Base-by-base conservation (phyloP, 2,888 invertebrate species). In the Hyalella azteca region DNA sequence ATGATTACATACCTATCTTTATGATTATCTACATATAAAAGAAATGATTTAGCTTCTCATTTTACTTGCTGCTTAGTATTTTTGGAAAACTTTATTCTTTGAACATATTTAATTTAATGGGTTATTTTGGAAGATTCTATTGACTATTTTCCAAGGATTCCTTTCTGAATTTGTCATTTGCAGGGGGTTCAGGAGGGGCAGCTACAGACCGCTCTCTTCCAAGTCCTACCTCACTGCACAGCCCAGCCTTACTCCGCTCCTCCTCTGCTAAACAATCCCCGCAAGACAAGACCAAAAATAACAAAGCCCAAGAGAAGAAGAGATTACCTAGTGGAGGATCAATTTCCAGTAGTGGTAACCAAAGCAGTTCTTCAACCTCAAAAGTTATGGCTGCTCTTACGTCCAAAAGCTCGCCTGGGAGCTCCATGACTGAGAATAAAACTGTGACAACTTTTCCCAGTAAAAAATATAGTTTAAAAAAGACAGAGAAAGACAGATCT, bases 211-310 rank as follows among this genome's bases (percentile, higher is more conserved):
- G 26, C 29, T 22, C 54, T 7, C 54, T 54, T 22, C 13, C 29
- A 29, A 54, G 54, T 54, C 54, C 54, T 54, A 29, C 66, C 19
- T 66, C 66, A 29, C 26, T 66, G 36, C 66, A 66, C 66, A 66
- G 66, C 29, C 66, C 66, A 19, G 66, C 66, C 9, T 66, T 36
- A 36, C 36, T 66, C 11, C 66, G 66, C 4, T 66, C 66, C 15
- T n/a, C 11, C 36, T 29, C 36, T 11, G 29, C 32, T 19, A 66
- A 66, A 19, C n/a, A 22, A 29, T 26, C 54, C 22, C 54, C 54
- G 7, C 11, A 29, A 36, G 66, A n/a, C 3, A 19, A 32, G 19
- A 36, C 66, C 19, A 66, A 66, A 36, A 29, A 66, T 9, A 66
- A 19, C 66, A 22, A 66, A 36, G 32, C 66, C 7, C 7, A 32